Conservation (phyloP, 35 echinoderm and acorn worm genomes). For the Diadema setosum region DNA sequence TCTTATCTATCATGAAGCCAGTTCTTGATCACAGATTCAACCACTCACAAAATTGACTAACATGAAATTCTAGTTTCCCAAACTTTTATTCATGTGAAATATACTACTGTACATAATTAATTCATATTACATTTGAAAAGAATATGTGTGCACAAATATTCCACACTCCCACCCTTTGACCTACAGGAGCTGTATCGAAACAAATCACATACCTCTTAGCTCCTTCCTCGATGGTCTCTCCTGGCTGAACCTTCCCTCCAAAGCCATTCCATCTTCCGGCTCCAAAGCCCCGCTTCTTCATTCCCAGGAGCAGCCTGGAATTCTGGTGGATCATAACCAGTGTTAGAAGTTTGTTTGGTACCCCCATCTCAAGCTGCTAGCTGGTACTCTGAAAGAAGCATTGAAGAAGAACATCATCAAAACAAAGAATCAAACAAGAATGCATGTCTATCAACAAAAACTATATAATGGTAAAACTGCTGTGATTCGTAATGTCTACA, state of each 20-base stretch:
- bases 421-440: too few relatives aligned
- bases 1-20: too few relatives aligned
- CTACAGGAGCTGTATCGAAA: too few relatives aligned
- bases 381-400: too few relatives aligned
- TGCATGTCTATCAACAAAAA: too few relatives aligned
- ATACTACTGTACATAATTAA: background rate
- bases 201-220: slow-evolving; percentile 79
- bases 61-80: too few relatives aligned
- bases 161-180: background rate
- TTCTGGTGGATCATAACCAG: slow-evolving; percentile 59
- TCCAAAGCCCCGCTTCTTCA: slow-evolving; percentile 98
- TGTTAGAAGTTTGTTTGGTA: slow-evolving; percentile 88
- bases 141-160: background rate
- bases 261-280: slow-evolving; percentile 94
- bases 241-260: slow-evolving; percentile 78
- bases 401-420: too few relatives aligned
- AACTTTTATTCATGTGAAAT: too few relatives aligned
- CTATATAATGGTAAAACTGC: too few relatives aligned
- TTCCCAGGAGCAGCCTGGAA: slow-evolving; percentile 55
- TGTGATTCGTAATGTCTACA: too few relatives aligned
- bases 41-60: background rate
- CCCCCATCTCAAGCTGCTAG: too few relatives aligned
- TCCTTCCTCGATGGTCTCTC: slow-evolving; percentile 76
- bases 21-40: too few relatives aligned
- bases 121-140: background rate